Percentiles rank a stretch among this genome's conserved stretches.
Evolutionary conservation across 2,113 vertebrate species (phyloP).

Genomic region (Petroica traversi): DNA sequence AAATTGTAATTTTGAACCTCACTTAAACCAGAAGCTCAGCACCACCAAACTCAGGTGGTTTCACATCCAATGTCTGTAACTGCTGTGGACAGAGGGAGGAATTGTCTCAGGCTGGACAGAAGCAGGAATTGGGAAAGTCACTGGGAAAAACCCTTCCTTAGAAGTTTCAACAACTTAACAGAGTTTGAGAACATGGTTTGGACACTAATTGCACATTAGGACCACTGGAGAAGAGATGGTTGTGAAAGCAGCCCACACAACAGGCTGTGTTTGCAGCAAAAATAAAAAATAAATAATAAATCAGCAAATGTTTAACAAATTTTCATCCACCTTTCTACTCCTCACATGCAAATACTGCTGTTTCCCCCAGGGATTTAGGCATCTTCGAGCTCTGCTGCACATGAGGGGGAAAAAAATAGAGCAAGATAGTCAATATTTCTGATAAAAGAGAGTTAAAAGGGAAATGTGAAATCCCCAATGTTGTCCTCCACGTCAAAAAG

Average conservation of each 20-base stretch:
- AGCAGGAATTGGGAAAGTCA: not conserved
- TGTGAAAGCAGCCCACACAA: not conserved
- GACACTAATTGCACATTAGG: not conserved
- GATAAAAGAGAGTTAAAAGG: not conserved
- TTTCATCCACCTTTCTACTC: not conserved
- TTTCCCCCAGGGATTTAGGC: not conserved
- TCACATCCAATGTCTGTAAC: rapidly evolving
- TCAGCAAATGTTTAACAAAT: not conserved
- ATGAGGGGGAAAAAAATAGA: not conserved
- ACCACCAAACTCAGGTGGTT: not conserved
- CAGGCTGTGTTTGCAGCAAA: not conserved
- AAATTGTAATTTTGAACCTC: not conserved
- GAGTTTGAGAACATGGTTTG: not conserved
- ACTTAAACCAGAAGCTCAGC: not conserved
- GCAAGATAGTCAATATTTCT: not conserved
- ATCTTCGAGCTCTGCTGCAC: not conserved
- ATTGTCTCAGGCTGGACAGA: not conserved
- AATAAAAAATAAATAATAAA: not conserved
- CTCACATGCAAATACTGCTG: not conserved
- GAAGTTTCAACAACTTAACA: not conserved
- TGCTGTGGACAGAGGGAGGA: not conserved
- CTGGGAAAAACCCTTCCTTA: not conserved
- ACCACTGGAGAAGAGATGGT: not conserved
- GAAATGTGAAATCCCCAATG: slow-evolving; percentile 16
- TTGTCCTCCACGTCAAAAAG: not conserved